Base-by-base conservation (phyloP, 2,797 vertebrate genomes). In the Yasuhikotakia modesta region DNA sequence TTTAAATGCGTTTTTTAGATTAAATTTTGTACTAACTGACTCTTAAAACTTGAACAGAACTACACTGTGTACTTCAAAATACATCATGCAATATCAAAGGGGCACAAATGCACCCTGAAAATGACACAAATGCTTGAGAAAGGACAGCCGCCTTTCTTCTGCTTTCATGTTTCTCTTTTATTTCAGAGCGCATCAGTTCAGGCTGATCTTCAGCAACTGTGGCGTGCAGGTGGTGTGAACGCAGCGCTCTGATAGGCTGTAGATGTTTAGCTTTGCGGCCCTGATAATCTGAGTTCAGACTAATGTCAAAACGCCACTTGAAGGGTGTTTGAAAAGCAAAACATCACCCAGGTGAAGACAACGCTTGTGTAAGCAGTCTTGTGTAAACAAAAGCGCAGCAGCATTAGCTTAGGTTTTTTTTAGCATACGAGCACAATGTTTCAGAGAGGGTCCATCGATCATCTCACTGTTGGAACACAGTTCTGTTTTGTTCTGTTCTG, bases 341-440 rank as follows among this genome's bases (percentile, higher is more conserved):
- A 76, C 78, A 2, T 84, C 73, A 72, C 77, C 79, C 58, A 83
- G 65, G 76, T 76, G 39, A 73, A 81, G 64, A 87, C 83, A 86
- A 83, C 81, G 84, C 85, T 80, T 22, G n/a, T 16, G 39, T 83
- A 86, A 88, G 87, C 55, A n/a, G 21, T 46, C 35, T 85, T 75
- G 48, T 48, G 61, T 75, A 84, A 73, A 84, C 80, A 76, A 80
- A 27, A 39, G 43, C 17, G 12, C 30, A 24, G 71, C 30, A 66
- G 80, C 76, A 87, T 82, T 53, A 50, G 16, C 10, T 65, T 43
- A 12, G 39, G 35, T 68, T 10, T 43, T 60, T 61, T 52, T 85
- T 27, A 76, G 68, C 39, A 32, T 30, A 65, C 22, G 16, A 60
- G 22, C 27, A 73, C 63, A 13, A 67, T 58, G 57, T 63, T 74